phyloP scores from a whole-genome alignment of 1,140 invertebrate species.

The Heliconius melpomene region DNA sequence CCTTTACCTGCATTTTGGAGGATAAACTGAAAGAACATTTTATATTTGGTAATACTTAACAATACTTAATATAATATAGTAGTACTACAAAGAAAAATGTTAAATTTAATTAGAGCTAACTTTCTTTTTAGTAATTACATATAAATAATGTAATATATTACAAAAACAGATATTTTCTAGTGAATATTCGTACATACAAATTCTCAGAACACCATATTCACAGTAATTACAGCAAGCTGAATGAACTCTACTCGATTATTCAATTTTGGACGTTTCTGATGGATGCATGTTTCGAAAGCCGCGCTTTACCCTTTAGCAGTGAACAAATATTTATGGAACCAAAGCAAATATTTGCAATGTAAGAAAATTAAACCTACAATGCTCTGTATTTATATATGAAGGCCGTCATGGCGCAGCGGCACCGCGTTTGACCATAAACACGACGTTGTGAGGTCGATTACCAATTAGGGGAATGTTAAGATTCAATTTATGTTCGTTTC shows the following conservation, averaged over 20 bases:
- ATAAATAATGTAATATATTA: background rate
- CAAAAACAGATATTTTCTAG: background rate
- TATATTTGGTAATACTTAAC: background rate
- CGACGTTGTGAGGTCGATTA: too few species aligned
- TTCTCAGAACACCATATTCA: background rate
- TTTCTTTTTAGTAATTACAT: background rate
- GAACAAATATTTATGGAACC: background rate
- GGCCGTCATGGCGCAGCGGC: too few species aligned
- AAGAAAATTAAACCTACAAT: background rate
- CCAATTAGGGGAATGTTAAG: too few species aligned
- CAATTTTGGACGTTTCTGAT: conserved; percentile 11
- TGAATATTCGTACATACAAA: background rate
- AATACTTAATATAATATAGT: too few species aligned
- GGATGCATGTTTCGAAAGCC: conserved; percentile 12
- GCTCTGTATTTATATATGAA: background rate
- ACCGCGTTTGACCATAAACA: too few species aligned
- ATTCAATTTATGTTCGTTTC: too few species aligned
- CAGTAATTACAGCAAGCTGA: conserved; percentile 3
- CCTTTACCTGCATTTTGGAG: too few species aligned
- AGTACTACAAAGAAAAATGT: too few species aligned
- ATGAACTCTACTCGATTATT: conserved; percentile 11
- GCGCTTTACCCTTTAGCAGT: background rate
- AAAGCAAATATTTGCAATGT: background rate
- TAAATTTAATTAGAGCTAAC: too few species aligned
- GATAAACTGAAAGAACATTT: background rate